Percentiles rank a stretch among this genome's conserved stretches.
Evolutionary conservation across 2,797 vertebrate species (phyloP).

Genomic region (Gymnopithys bicolor): DNA sequence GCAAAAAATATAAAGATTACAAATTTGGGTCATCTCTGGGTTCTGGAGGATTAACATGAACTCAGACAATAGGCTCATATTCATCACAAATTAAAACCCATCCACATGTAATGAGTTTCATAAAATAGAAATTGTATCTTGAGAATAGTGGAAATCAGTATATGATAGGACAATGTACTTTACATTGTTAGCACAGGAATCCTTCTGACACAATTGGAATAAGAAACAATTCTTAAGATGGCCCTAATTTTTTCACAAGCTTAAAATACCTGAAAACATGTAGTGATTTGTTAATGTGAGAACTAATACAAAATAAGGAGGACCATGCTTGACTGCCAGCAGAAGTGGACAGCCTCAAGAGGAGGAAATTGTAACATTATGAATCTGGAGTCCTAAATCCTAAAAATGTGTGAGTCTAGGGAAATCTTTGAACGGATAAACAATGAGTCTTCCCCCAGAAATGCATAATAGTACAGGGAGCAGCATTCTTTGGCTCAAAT

Average conservation of each 20-base stretch:
- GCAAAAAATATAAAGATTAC: not conserved
- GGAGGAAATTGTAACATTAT: not conserved
- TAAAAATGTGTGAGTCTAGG: not conserved
- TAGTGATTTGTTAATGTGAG: not conserved
- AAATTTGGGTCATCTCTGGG: not conserved
- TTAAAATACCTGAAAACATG: not conserved
- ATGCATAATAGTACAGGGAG: not conserved
- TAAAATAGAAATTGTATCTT: not conserved
- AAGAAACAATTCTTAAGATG: not conserved
- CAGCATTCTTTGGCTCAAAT: conserved; percentile 16
- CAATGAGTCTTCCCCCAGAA: not conserved
- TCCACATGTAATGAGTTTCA: accelerated
- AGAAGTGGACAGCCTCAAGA: not conserved
- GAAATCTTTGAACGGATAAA: conserved; percentile 12
- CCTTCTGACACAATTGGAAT: not conserved
- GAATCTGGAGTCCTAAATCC: not conserved
- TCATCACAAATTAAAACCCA: not conserved
- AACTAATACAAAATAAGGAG: not conserved
- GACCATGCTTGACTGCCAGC: not conserved
- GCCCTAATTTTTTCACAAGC: not conserved
- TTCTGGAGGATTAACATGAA: not conserved
- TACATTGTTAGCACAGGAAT: not conserved
- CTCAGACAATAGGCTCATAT: not conserved
- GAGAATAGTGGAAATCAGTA: not conserved
- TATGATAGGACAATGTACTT: not conserved